Conservation (phyloP, 2,113 vertebrate genomes). For the Hippocampus zosterae region DNA sequence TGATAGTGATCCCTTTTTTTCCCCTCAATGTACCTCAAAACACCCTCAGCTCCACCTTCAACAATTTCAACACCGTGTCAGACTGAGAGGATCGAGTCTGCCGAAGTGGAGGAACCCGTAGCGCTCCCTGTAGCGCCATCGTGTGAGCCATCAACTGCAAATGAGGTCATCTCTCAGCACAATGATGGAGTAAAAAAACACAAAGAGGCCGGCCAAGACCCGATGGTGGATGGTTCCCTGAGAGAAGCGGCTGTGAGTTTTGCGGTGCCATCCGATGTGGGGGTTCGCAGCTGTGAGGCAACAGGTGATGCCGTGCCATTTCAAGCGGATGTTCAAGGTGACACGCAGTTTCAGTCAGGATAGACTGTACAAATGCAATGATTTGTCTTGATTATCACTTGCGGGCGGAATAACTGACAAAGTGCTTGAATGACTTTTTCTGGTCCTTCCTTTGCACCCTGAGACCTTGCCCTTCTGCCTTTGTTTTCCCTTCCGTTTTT, state of each 20-base stretch:
- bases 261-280: conserved; percentile 52
- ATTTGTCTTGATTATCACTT: not conserved
- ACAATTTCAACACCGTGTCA: conserved; percentile 58
- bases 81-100: conserved; percentile 57
- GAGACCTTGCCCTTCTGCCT: not conserved
- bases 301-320: conserved; percentile 60
- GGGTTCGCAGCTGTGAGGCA: conserved; percentile 65
- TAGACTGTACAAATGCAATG: not conserved
- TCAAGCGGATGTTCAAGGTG: conserved; percentile 76
- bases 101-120: conserved; percentile 57
- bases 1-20: conserved; percentile 64
- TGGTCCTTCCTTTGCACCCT: not conserved
- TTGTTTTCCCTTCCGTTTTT: not conserved
- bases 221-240: conserved; percentile 50
- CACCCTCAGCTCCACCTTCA: conserved; percentile 67
- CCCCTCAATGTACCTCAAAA: conserved; percentile 70
- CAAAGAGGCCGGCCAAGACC: conserved; percentile 45
- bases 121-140: conserved; percentile 48
- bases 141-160: conserved; percentile 61
- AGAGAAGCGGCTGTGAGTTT: conserved; percentile 53
- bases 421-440: not conserved
- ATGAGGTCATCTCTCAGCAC: conserved; percentile 54
- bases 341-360: conserved; percentile 31
- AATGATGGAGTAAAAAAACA: conserved; percentile 56
- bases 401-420: not conserved